These are phyloP conservation scores for Aplysina aerophoba DNA, from an alignment of 37 sponge, comb jelly and placozoan genomes.

Conservation along the genomic window DNA sequence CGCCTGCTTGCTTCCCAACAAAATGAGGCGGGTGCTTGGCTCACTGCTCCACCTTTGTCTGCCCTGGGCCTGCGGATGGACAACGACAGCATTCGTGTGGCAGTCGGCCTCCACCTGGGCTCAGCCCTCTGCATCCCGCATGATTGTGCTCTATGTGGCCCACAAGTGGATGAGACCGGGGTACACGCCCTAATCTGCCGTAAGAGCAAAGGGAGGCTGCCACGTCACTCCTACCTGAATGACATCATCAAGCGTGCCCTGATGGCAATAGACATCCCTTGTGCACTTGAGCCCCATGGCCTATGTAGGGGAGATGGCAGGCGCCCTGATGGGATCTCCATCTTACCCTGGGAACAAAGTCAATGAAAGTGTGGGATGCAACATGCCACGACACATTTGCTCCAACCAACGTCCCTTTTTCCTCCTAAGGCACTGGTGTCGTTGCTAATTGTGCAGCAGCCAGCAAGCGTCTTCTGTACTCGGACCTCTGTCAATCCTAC, in stretches of 20 bases:
- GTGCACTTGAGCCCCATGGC: conserved; percentile 32
- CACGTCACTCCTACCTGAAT: conserved; percentile 34
- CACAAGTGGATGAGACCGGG: conserved; percentile 13
- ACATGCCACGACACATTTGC: conserved; percentile 38
- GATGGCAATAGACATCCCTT: conserved; percentile 34
- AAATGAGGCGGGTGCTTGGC: conserved; percentile 43
- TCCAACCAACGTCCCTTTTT: conserved; percentile 11
- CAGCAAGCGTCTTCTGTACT: background rate
- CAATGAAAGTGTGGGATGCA: conserved; percentile 18
- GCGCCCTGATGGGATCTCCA: conserved; percentile 46
- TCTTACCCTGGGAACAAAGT: conserved; percentile 40
- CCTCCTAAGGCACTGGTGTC: background rate
- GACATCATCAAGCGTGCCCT: conserved; percentile 44
- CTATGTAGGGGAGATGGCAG: conserved; percentile 35
- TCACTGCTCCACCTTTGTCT: conserved; percentile 38
- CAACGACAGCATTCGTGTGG: conserved; percentile 32
- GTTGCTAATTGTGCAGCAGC: conserved; percentile 21
- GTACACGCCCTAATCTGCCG: conserved; percentile 36
- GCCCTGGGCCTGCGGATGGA: conserved; percentile 33
- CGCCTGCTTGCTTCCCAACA: conserved; percentile 23
- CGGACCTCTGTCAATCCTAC: background rate
- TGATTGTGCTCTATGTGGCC: conserved; percentile 43
- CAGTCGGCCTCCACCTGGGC: conserved; percentile 50
- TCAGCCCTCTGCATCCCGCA: conserved; percentile 44
- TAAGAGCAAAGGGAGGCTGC: conserved; percentile 29